Evolutionary conservation across 2,888 invertebrate genomes (phyloP), one percentile per base, ranked within the genome.

Genomic region (Patella ulyssiponensis): DNA sequence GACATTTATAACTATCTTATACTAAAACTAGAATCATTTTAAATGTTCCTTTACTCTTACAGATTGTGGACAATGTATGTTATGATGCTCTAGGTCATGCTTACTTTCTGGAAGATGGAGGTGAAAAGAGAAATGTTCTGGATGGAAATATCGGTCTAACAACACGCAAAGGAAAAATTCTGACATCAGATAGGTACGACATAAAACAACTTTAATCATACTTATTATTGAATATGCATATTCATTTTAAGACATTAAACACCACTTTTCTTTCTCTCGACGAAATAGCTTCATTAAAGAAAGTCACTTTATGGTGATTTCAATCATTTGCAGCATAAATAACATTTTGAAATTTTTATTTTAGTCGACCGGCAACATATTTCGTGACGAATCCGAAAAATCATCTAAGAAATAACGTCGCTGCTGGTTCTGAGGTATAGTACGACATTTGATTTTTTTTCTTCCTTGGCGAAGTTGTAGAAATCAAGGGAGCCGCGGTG

Each of bases 71-170:
- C 74, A 88, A 87, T 73, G 88, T 89, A 20, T 86, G 86, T 11
- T 89, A 85, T 82, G 81, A 88, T 54, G 81, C 81, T 72, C 78
- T 86, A 53, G 90, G 90, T 1, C 88, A 88, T 79, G 84, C 86
- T 27, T 88, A 85, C 79, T 90, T 89, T 79, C 81, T 88, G 64
- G 89, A 89, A 79, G 89, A 90, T 73, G 90, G 90, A 7, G 85
- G 87, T 9, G 90, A 90, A 76, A 82, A 83, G 54, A 75, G 81
- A 12, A 88, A 85, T 54, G 70, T 74, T 1, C 74, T 88, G 20
- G 79, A 81, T 27, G 84, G 86, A 53, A 87, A 87, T 76, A 82
- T 88, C 7, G 88, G 82, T 1, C 79, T 83, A 17, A 78, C 77
- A 3, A 85, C 83, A n/a, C 75, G 71, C 56, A 79, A 77, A 58